These are phyloP conservation scores for Calephelis virginiensis DNA, from an alignment of 1,140 invertebrate genomes.

Conservation along the genomic window DNA sequence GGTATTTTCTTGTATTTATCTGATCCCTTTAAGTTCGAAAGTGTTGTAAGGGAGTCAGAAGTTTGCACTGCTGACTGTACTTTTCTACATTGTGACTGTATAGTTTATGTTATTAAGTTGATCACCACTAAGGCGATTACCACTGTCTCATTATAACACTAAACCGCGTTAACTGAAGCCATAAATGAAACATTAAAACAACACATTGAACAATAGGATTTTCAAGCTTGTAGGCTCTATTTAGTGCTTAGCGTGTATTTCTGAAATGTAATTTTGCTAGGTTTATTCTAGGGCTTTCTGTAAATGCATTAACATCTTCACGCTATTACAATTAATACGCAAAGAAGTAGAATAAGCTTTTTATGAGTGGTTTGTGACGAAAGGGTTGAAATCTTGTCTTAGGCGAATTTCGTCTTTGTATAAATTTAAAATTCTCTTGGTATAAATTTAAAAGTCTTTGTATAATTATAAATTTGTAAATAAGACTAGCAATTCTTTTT, in stretches of 20 bases:
- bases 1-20: too few species aligned
- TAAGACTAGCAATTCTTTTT: too few species aligned
- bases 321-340: too few species aligned
- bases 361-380: too few species aligned
- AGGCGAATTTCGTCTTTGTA: too few species aligned
- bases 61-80: background rate
- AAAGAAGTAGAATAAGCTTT: too few species aligned
- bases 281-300: conserved; percentile 5
- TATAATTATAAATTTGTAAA: too few species aligned
- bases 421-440: too few species aligned
- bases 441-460: too few species aligned
- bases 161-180: conserved; percentile 32
- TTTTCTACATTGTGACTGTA: background rate
- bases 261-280: conserved; percentile 1
- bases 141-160: conserved; percentile 23
- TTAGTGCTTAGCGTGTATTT: conserved; percentile 13
- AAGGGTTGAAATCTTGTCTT: too few species aligned
- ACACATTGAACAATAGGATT: conserved; percentile 29
- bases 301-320: background rate
- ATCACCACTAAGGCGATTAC: conserved; percentile 32
- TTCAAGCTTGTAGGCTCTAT: conserved; percentile 15
- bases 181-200: conserved; percentile 33
- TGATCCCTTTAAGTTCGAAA: background rate
- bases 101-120: conserved; percentile 8
- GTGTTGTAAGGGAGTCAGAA: conserved; percentile 9